These are phyloP conservation scores for Zaprionus inermis DNA, from an alignment of 1,140 invertebrate species.

Conservation along the genomic window DNA sequence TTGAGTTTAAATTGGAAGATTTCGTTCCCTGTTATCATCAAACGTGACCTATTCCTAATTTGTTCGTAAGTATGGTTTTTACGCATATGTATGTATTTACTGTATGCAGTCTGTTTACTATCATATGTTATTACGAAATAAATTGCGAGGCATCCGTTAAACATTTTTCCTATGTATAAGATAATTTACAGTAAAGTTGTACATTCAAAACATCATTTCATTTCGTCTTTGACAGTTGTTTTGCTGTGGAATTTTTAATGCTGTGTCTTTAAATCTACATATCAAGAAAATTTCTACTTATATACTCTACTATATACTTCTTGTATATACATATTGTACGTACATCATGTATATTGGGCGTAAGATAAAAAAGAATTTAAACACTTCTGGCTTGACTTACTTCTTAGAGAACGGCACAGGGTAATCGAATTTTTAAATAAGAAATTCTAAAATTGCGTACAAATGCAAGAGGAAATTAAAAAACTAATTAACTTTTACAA, in stretches of 20 bases:
- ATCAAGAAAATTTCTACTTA: not conserved
- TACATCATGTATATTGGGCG: not conserved
- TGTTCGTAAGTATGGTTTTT: not conserved
- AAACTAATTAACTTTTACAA: not conserved
- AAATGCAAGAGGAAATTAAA: not conserved
- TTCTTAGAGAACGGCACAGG: not conserved
- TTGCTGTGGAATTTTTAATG: slow-evolving; percentile 5
- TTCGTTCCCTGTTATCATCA: not conserved
- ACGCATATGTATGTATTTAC: not conserved
- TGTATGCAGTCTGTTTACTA: not conserved
- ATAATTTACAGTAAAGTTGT: slow-evolving; percentile 3
- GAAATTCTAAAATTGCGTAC: not conserved
- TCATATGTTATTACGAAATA: not conserved
- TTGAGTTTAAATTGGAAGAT: slow-evolving; percentile 33
- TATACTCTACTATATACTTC: not conserved
- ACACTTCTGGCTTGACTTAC: not conserved
- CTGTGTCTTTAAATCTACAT: slow-evolving; percentile 8
- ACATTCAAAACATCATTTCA: slow-evolving; percentile 41
- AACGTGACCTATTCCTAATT: not conserved
- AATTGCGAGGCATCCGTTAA: slow-evolving; percentile 33
- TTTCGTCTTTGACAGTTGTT: slow-evolving; percentile 51
- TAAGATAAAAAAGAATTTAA: not conserved
- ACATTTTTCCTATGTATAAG: slow-evolving; percentile 3
- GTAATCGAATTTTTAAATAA: not conserved
- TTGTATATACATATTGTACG: not conserved